Base-by-base conservation (phyloP, 2,888 invertebrate species). In the Myathropa florea region DNA sequence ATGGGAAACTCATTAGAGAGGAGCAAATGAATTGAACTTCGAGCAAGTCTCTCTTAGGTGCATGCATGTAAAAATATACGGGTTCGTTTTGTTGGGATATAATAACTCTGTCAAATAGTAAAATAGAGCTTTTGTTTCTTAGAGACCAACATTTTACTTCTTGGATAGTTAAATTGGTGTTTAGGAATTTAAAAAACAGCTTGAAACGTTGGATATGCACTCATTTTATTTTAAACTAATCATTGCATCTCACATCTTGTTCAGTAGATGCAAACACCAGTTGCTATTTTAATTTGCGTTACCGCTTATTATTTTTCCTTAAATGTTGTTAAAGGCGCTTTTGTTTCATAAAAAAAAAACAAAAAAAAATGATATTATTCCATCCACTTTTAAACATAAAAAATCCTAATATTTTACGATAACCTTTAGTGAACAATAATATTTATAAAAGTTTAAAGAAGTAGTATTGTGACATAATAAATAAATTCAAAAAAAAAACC, bases 361-460 rank as follows among this genome's bases (percentile, higher is more conserved):
- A 4, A 83, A 68, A 81, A 83, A 79, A 77, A 76, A 77, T 70
- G 60, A 71, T 73, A 83, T 80, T 80, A 87, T 87, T 87, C 87
- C 87, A 87, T 87, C 87, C 87, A 87, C 79, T 87, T 80, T 77
- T 78, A 77, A 86, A 18, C 73, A 68, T 63, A 75, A 64, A 82
- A n/a, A 80, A 87, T 87, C 87, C 87, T 87, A 87, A 87, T 83
- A 87, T 87, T 87, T 87, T 87, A 87, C 83, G 87, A 87, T 80
- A 87, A 87, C 83, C 83, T 87, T 87, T 87, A 87, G 87, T 83
- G 83, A 87, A 87, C 87, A 87, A 87, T 83, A 87, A 87, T 87
- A 83, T 80, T 77, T 73, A 82, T 59, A 77, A 65, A 65, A 71
- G 36, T 65, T 65, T 18, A 26, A 70, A 68, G 55, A 67, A 61